Percentiles rank a stretch among this genome's conserved stretches.
Evolutionary conservation across 2,888 invertebrate genomes (phyloP).

Genomic region (Temnothorax unifasciatus): DNA sequence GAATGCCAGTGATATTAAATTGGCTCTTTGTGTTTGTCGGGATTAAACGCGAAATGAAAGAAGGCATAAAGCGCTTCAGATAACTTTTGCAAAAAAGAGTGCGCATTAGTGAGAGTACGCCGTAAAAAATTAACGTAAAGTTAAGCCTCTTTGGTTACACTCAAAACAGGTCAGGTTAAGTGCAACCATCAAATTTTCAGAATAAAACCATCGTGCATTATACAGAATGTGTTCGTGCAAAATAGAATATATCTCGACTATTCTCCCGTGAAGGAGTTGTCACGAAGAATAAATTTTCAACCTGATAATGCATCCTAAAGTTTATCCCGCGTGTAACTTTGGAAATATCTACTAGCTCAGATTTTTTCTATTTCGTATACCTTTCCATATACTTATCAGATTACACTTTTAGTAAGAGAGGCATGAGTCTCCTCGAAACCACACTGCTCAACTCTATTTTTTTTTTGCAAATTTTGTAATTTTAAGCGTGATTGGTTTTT

Average conservation of each 20-base stretch:
- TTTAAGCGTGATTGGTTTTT: neutral
- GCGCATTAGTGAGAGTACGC: slow-evolving; percentile 48
- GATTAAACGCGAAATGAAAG: slow-evolving; percentile 55
- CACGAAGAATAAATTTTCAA: slow-evolving; percentile 30
- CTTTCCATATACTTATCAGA: neutral
- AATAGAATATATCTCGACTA: neutral
- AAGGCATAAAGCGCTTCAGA: slow-evolving; percentile 27
- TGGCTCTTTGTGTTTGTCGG: slow-evolving; percentile 26
- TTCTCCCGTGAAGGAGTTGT: neutral
- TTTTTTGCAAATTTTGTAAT: neutral
- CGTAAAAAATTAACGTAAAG: slow-evolving; percentile 63
- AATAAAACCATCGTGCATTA: slow-evolving; percentile 13
- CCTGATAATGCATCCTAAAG: neutral
- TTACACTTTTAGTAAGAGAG: neutral
- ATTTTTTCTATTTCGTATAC: slow-evolving; percentile 20
- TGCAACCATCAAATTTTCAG: slow-evolving; percentile 32
- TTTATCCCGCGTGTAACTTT: slow-evolving; percentile 2
- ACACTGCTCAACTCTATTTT: neutral
- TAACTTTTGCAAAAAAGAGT: slow-evolving; percentile 24
- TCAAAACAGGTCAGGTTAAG: slow-evolving; percentile 59
- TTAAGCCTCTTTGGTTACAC: slow-evolving; percentile 52
- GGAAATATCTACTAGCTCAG: neutral
- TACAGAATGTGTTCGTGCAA: neutral
- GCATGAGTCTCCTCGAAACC: neutral
- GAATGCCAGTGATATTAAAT: slow-evolving; percentile 10